Evolutionary conservation across 2,888 invertebrate species (phyloP), one percentile per base, ranked within the genome.

Genomic region (Lasius platythorax): DNA sequence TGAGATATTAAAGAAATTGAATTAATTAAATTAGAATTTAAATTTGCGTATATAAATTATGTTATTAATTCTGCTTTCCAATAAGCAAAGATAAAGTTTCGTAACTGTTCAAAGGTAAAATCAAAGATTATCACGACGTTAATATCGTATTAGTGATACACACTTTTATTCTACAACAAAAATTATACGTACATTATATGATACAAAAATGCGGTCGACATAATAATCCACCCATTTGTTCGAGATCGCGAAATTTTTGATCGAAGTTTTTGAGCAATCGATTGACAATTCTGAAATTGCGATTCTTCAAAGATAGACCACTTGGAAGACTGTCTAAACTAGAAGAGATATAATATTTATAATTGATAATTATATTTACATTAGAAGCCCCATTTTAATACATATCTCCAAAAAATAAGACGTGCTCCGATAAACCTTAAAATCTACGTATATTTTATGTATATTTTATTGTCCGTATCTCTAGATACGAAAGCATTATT

Each of bases 151-250:
- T 50, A 56, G 11, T 53, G 40, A 56, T 43, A 46, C 67, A 64
- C 18, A 58, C 46, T 58, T 84, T 84, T 82, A 84, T 84, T 84
- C 23, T 84, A 82, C 63, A 66, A 61, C 61, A 63, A 84, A 64
- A 79, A 66, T 43, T 72, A 81, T 33, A 67, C 33, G 43, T 50
- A 58, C 23, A 61, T 46, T 67, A 67, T 74, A 84, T 84, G 2
- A 82, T 84, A 84, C 58, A 84, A 73, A 72, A 56, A 72, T 56
- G 46, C 46, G n/a, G 2, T 64, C 30, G 30, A 53, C 11, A 30
- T 67, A 61, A 50, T 67, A 66, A 58, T n/a, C 30, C 46, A 76
- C 43, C 12, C n/a, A 46, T 64, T 28, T 12, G 15, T 37, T 46
- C 46, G 28, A 28, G 6, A 56, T 11, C 12, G 23, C 30, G 23